Evolutionary conservation across 2,797 vertebrate species (phyloP).

Genomic region (Anabacerthia variegaticeps): DNA sequence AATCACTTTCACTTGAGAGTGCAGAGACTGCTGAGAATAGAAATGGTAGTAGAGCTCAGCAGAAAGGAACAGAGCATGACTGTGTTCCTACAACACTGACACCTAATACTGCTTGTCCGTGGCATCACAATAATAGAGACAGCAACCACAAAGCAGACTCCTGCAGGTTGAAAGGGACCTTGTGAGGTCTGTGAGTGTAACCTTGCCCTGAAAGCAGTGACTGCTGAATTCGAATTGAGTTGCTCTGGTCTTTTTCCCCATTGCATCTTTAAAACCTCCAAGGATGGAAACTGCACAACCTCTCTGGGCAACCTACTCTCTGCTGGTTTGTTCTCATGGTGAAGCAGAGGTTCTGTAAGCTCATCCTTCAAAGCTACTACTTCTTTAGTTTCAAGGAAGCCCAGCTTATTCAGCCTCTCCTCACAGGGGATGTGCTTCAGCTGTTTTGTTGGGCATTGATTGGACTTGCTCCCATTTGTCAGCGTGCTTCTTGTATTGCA

Average conservation of each 20-base stretch:
- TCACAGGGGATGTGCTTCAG: neutral
- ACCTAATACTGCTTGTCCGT: neutral
- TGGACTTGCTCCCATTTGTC: neutral
- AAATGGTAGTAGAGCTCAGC: neutral
- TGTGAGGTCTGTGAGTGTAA: rapidly evolving
- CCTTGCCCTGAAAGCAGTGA: neutral
- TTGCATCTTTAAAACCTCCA: neutral
- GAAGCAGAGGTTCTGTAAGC: neutral
- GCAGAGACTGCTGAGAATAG: neutral
- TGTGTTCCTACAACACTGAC: neutral
- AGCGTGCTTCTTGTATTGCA: neutral
- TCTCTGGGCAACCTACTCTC: neutral
- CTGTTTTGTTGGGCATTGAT: neutral
- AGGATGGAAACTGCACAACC: neutral
- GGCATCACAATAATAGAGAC: neutral
- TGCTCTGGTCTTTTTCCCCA: neutral
- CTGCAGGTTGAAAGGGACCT: neutral
- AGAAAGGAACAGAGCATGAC: neutral
- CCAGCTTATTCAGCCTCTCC: neutral
- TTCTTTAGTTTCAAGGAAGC: neutral
- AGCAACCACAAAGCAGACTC: neutral
- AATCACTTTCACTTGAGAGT: neutral
- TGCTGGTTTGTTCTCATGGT: neutral
- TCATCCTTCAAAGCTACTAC: rapidly evolving
- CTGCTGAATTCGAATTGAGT: neutral